Conservation (phyloP, 2,113 vertebrate species). For the Cheilinus undulatus region DNA sequence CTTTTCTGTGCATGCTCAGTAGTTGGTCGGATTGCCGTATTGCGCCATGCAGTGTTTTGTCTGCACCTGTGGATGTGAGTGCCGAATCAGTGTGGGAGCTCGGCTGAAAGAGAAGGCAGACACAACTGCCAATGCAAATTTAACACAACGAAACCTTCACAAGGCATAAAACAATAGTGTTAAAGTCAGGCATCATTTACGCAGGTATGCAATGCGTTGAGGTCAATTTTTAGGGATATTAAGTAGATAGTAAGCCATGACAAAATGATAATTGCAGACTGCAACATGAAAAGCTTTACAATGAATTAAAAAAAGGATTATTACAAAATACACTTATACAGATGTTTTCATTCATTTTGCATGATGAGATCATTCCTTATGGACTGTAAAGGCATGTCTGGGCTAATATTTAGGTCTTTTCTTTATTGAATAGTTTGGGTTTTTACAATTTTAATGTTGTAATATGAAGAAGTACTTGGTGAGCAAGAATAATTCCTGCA, state of each 20-base stretch:
- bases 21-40: conserved; percentile 54
- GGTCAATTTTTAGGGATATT: neutral
- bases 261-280: neutral
- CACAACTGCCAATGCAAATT: neutral
- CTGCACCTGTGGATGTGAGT: conserved; percentile 47
- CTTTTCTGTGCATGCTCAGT: conserved; percentile 77
- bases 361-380: neutral
- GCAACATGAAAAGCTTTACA: neutral
- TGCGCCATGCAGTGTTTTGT: conserved; percentile 67
- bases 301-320: too few species aligned
- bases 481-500: neutral
- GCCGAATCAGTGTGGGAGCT: neutral
- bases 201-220: neutral
- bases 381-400: too few species aligned
- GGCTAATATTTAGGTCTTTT: neutral
- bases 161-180: neutral
- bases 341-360: neutral
- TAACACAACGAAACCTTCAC: neutral
- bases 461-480: neutral
- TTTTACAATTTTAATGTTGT: neutral
- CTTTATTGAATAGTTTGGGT: too few species aligned
- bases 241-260: neutral
- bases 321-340: neutral
- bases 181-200: neutral
- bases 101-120: neutral